Conservation (phyloP, 1,140 invertebrate genomes). For the Drosophila pallidifrons region DNA sequence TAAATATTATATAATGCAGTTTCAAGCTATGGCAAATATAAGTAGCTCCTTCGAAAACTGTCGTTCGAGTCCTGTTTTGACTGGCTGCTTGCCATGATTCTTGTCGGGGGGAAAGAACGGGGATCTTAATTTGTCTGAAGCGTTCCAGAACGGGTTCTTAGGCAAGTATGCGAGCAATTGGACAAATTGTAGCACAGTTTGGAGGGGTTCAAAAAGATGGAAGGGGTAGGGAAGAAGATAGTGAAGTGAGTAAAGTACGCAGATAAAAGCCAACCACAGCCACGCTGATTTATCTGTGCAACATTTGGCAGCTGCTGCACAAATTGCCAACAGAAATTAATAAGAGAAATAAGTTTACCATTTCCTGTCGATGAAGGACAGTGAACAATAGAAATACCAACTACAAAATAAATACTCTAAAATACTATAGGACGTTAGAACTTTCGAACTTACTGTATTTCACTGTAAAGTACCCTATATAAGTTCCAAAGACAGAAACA, state of each 20-base stretch:
- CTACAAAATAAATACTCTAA: constrained; percentile 30
- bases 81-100: neutral
- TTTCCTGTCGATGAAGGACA: constrained; percentile 62
- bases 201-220: no score
- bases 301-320: constrained; percentile 39
- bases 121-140: constrained; percentile 25
- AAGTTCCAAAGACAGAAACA: no score
- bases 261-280: constrained; percentile 39
- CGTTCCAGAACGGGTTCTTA: constrained; percentile 13
- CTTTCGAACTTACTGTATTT: no score
- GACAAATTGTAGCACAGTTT: constrained; percentile 11
- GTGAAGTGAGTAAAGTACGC: constrained; percentile 26
- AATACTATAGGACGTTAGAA: constrained; percentile 34
- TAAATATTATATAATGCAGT: neutral
- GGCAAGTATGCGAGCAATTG: constrained; percentile 36
- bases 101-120: neutral
- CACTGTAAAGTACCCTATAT: no score
- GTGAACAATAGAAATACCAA: constrained; percentile 22
- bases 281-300: constrained; percentile 58
- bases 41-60: neutral
- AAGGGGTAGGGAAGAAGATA: neutral
- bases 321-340: constrained; percentile 78
- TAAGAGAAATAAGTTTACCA: constrained; percentile 78
- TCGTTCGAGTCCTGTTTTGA: no score
- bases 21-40: neutral